Percentiles rank a stretch among this genome's conserved stretches.
Evolutionary conservation across 2,888 invertebrate genomes (phyloP).

Genomic region (Nephrotoma guestfalica): DNA sequence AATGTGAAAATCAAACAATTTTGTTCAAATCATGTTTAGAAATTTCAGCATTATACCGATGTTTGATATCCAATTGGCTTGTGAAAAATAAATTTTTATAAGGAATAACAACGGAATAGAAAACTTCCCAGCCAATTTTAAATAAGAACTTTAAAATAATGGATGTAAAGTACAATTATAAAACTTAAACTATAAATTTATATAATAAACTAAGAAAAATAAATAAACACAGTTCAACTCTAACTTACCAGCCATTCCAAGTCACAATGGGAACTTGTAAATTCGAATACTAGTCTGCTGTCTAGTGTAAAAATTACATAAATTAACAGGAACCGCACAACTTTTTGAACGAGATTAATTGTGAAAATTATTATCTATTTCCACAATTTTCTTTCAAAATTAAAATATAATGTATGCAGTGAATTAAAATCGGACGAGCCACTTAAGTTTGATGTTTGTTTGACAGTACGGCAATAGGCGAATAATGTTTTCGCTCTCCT

Average conservation of each 20-base stretch:
- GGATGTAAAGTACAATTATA: background rate
- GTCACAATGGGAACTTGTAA: background rate
- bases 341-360: background rate
- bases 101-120: too few relatives aligned
- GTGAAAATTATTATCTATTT: background rate
- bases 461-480: background rate
- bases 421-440: background rate
- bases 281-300: too few relatives aligned
- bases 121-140: too few relatives aligned
- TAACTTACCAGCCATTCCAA: background rate
- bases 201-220: too few relatives aligned
- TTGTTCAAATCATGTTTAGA: too few relatives aligned
- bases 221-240: background rate
- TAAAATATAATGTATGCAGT: slow-evolving; percentile 5
- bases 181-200: too few relatives aligned
- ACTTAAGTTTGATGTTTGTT: background rate
- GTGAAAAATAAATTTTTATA: too few relatives aligned
- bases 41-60: too few relatives aligned
- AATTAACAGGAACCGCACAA: background rate
- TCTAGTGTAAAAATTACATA: background rate
- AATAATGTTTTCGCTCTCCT: background rate
- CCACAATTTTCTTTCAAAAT: background rate
- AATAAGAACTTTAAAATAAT: too few relatives aligned
- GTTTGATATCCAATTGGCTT: too few relatives aligned
- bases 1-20: too few relatives aligned